phyloP scores from a whole-genome alignment of 2,797 vertebrate species.

The Leptodactylus fallax region DNA sequence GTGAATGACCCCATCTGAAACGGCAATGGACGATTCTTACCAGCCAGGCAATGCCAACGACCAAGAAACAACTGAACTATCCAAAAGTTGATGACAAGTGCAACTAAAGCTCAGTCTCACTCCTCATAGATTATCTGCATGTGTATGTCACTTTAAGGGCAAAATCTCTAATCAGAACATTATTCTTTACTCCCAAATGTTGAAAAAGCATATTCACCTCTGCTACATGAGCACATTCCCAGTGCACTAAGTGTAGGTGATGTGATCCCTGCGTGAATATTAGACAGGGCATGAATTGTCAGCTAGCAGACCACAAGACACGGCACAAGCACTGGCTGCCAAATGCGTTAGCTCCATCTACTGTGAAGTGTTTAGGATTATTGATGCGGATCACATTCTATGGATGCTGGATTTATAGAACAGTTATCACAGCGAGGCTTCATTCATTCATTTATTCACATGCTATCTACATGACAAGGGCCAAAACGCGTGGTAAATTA shows the following conservation, averaged over 20 bases:
- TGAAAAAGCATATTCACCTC: neutral
- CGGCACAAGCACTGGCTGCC: neutral
- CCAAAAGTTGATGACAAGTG: neutral
- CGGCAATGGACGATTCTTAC: too few species aligned
- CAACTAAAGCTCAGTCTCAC: neutral
- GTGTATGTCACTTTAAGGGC: too few species aligned
- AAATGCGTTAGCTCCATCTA: neutral
- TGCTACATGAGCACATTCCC: too few species aligned
- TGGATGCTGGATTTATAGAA: neutral
- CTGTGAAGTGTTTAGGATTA: neutral
- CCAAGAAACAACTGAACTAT: neutral
- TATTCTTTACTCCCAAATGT: neutral
- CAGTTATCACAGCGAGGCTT: too few species aligned
- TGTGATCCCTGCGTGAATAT: neutral
- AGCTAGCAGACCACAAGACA: neutral
- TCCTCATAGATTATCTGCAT: neutral
- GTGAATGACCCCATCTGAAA: too few species aligned
- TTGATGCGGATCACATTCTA: neutral
- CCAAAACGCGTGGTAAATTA: neutral
- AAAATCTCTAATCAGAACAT: neutral
- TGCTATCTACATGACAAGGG: too few species aligned
- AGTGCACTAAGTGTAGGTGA: neutral
- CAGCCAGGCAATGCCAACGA: neutral
- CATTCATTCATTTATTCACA: slow-evolving; percentile 11
- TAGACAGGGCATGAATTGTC: neutral